phyloP scores from a whole-genome alignment of 2,797 vertebrate species.

The Cygnus olor region DNA sequence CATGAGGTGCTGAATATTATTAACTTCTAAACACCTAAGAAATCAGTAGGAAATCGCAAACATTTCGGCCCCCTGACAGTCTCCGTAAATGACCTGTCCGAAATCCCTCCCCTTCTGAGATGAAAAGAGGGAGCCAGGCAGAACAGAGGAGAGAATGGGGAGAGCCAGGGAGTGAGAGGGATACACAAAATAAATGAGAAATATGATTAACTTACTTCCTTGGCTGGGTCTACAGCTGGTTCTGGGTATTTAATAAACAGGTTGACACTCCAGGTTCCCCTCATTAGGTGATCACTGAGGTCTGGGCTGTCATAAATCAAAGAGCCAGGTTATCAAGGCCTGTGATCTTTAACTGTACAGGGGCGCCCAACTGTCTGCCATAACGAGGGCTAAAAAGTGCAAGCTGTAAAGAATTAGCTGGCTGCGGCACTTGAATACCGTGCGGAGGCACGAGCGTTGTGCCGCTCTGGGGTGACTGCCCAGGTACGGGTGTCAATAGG shows the following conservation, averaged over 20 bases:
- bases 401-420: slow-evolving; percentile 93
- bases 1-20: slow-evolving; percentile 84
- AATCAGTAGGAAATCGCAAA: slow-evolving; percentile 82
- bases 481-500: neutral
- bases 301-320: slow-evolving; percentile 93
- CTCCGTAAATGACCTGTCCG: slow-evolving; percentile 73
- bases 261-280: slow-evolving; percentile 94
- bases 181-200: slow-evolving; percentile 79
- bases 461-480: neutral
- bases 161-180: slow-evolving; percentile 15
- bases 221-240: slow-evolving; percentile 86
- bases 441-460: neutral
- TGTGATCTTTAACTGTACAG: slow-evolving; percentile 95
- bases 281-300: slow-evolving; percentile 95
- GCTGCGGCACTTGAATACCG: slow-evolving; percentile 57
- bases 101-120: slow-evolving; percentile 73
- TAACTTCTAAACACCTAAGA: slow-evolving; percentile 84
- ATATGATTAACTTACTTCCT: slow-evolving; percentile 81
- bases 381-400: slow-evolving; percentile 84
- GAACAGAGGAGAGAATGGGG: slow-evolving; percentile 46
- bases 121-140: slow-evolving; percentile 78
- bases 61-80: slow-evolving; percentile 71
- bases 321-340: slow-evolving; percentile 94
- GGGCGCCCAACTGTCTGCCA: slow-evolving; percentile 98
- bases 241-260: slow-evolving; percentile 98